Percentiles rank a stretch among this genome's conserved stretches.
These are phyloP conservation scores for Laticauda laticaudata DNA, from an alignment of 2,113 vertebrate genomes.

Conservation along the genomic window DNA sequence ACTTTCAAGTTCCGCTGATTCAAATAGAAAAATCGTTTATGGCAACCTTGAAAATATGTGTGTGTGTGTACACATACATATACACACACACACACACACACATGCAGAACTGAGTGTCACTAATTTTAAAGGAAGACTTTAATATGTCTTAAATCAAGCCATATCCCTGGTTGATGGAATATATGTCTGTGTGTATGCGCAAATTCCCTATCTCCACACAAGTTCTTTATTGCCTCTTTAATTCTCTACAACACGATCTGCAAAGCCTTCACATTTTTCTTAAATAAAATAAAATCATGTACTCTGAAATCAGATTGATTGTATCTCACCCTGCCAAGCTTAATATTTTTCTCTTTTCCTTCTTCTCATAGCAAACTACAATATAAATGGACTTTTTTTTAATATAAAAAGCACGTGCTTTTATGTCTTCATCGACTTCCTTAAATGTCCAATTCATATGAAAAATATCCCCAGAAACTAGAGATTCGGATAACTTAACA, in stretches of 20 bases:
- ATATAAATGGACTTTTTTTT: constrained; percentile 17
- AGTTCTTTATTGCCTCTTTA: not conserved
- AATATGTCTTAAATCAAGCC: not conserved
- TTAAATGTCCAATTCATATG: constrained; percentile 52
- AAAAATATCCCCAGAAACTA: constrained; percentile 45
- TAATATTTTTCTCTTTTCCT: constrained; percentile 49
- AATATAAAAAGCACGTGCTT: not conserved
- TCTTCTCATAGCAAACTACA: constrained; percentile 45
- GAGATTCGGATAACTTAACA: constrained; percentile 31
- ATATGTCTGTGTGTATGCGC: not conserved
- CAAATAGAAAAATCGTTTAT: not conserved
- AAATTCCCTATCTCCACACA: not conserved
- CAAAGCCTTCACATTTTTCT: constrained; percentile 27
- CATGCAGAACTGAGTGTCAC: not conserved
- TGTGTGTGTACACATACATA: too few species aligned
- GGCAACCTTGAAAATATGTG: not conserved
- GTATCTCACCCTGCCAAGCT: constrained; percentile 45
- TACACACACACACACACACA: too few species aligned
- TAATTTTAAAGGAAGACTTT: not conserved
- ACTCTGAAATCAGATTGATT: constrained; percentile 49
- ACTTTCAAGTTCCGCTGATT: not conserved
- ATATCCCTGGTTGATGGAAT: not conserved
- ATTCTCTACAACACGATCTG: not conserved
- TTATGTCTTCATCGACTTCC: not conserved
- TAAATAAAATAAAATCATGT: constrained; percentile 37